phyloP scores from a whole-genome alignment of 35 echinoderm and acorn worm species.

The Apostichopus californicus region DNA sequence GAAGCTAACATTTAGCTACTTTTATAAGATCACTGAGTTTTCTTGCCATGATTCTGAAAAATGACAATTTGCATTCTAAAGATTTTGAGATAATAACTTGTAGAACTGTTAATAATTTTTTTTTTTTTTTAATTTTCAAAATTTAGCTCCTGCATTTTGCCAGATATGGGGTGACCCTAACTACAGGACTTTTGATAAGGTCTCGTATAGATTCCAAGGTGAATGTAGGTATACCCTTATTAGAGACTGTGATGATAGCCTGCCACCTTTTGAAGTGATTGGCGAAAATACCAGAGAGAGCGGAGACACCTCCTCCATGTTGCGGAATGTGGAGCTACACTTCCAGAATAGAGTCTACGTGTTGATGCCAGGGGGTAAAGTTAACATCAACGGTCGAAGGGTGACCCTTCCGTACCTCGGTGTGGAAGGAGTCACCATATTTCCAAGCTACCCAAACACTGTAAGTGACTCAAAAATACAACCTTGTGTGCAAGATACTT shows the following conservation, averaged over 20 bases:
- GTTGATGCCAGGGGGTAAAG: conserved; percentile 17
- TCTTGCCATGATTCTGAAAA: too few species aligned
- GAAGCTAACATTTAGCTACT: too few species aligned
- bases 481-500: neutral
- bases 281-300: conserved; percentile 52
- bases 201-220: conserved; percentile 65
- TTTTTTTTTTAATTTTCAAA: neutral
- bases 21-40: too few species aligned
- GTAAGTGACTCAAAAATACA: conserved; percentile 25
- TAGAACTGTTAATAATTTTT: too few species aligned
- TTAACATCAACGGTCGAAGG: conserved; percentile 43
- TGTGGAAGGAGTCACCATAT: conserved; percentile 42
- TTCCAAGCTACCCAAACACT: conserved; percentile 33
- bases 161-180: conserved; percentile 76
- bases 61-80: too few species aligned
- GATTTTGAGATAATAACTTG: too few species aligned
- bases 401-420: conserved; percentile 25
- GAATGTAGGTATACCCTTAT: conserved; percentile 70
- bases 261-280: conserved; percentile 5
- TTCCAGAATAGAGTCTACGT: conserved; percentile 35
- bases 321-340: conserved; percentile 56
- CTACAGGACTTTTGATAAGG: conserved; percentile 77
- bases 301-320: conserved; percentile 21
- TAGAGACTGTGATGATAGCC: neutral
- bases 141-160: conserved; percentile 56